phyloP scores from a whole-genome alignment of 2,888 invertebrate genomes.

The Patella ulyssiponensis region DNA sequence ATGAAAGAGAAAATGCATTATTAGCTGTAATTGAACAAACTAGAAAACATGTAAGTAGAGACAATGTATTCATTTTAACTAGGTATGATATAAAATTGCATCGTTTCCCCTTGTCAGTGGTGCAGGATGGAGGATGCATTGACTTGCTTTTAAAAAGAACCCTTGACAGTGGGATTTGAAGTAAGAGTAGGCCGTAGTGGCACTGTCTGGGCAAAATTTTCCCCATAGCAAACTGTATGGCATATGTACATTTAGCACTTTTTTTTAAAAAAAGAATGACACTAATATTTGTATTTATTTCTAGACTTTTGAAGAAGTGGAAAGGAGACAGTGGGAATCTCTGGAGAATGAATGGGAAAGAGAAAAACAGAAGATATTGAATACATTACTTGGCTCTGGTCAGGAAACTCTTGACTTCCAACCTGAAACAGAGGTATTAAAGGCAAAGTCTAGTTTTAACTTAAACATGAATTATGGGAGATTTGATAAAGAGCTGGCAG shows the following conservation, averaged over 20 bases:
- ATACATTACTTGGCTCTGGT: constrained; percentile 89
- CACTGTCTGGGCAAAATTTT: no score
- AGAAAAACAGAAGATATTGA: constrained; percentile 89
- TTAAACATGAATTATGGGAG: neutral
- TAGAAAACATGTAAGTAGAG: constrained; percentile 64
- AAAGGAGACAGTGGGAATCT: constrained; percentile 80
- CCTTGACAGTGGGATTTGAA: no score
- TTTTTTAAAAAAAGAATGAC: no score
- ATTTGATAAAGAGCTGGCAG: no score
- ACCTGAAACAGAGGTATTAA: constrained; percentile 67
- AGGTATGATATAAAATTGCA: no score
- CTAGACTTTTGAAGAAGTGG: constrained; percentile 77
- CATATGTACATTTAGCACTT: no score
- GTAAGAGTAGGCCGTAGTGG: no score
- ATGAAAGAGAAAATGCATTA: constrained; percentile 95
- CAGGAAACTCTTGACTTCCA: constrained; percentile 83
- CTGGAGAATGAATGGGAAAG: constrained; percentile 91
- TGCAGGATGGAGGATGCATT: no score
- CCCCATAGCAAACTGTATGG: no score
- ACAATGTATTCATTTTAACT: neutral
- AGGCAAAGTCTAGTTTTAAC: neutral
- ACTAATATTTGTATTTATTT: constrained; percentile 37
- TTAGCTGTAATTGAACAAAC: constrained; percentile 90
- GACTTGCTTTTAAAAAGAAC: no score
- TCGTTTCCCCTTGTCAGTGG: no score